Base-by-base conservation (phyloP, 1,140 invertebrate species). In the Drosophila miranda region DNA sequence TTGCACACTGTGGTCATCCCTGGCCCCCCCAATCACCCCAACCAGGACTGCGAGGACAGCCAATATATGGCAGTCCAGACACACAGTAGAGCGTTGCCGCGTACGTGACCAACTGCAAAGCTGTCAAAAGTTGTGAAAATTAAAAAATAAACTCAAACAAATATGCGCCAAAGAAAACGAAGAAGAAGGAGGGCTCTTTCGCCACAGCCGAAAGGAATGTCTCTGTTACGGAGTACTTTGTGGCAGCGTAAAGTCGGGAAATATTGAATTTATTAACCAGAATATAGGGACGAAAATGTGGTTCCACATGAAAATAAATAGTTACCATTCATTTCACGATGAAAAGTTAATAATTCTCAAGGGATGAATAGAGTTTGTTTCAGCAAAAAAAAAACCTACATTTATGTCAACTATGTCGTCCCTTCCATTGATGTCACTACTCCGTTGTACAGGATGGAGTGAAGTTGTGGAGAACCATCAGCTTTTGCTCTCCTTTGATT, bases 111-210 rank as follows among this genome's bases (percentile, higher is more conserved):
- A 84, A 81, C 77, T 68, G 81, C 61, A 87, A 60, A 75, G 74
- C 81, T 84, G 81, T 84, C 81, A 84, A 84, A 84, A 84, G 77
- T 86, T 86, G 81, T 78, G 81, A 86, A 84, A 84, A 84, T 84
- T 84, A 84, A 84, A 84, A 84, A 84, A 81, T 84, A 84, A 84
- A 84, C 64, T 84, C 81, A 58, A 86, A 78, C 82, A 84, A 84
- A 84, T 86, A 84, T 84, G 81, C 74, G 81, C 46, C 52, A 46
- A 41, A 49, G 45, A 59, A 57, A 66, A 62, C 21, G 34, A 56
- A 48, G 28, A 44, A 56, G 54, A 43, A 55, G 21, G 13, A 26
- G 5, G 23, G 5, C 23, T 26, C 23, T 26, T 43, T 19, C 19
- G 19, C 46, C 45, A 59, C 62, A 34, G 41, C 26, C 23, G 13